Evolutionary conservation across 2,797 vertebrate genomes (phyloP).

Genomic region (Oryzias sinensis): DNA sequence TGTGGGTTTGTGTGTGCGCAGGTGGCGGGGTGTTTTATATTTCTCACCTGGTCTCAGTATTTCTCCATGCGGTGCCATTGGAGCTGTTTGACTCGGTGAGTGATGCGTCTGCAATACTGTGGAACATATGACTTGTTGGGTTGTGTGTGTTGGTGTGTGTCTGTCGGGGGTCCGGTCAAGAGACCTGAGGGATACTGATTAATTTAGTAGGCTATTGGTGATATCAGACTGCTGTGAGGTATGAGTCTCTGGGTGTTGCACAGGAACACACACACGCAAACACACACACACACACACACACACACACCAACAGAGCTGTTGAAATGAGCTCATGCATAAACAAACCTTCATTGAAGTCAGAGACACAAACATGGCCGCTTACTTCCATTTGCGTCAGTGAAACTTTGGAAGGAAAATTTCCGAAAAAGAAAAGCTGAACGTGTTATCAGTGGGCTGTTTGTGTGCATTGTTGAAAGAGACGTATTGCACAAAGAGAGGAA

Average conservation of each 20-base stretch:
- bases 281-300: constrained; percentile 8
- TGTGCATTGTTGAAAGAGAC: constrained; percentile 25
- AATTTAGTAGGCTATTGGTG: constrained; percentile 66
- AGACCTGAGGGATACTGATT: constrained; percentile 66
- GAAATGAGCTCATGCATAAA: constrained; percentile 19
- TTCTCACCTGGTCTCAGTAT: constrained; percentile 56
- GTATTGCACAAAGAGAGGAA: constrained; percentile 25
- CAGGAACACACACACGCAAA: constrained; percentile 17
- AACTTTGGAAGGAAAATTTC: constrained; percentile 1
- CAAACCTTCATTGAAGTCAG: constrained; percentile 19
- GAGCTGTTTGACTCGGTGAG: constrained; percentile 53
- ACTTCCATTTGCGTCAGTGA: neutral
- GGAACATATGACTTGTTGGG: constrained; percentile 30
- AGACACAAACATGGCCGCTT: neutral
- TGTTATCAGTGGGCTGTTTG: neutral
- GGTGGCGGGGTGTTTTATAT: constrained; percentile 17
- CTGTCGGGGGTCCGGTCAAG: constrained; percentile 45
- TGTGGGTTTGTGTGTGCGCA: constrained; percentile 9
- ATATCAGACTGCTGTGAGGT: constrained; percentile 58
- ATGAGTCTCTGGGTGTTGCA: constrained; percentile 35
- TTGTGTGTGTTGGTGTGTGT: constrained; percentile 6
- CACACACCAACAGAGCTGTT: constrained; percentile 5
- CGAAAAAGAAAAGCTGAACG: constrained; percentile 3
- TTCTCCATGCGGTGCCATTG: constrained; percentile 57
- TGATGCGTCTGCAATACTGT: constrained; percentile 58